A percentile compares a stretch with the other conserved stretches of the same genome.
These are phyloP conservation scores for Crotalus viridis DNA, from an alignment of 2,113 vertebrate species.

Conservation along the genomic window DNA sequence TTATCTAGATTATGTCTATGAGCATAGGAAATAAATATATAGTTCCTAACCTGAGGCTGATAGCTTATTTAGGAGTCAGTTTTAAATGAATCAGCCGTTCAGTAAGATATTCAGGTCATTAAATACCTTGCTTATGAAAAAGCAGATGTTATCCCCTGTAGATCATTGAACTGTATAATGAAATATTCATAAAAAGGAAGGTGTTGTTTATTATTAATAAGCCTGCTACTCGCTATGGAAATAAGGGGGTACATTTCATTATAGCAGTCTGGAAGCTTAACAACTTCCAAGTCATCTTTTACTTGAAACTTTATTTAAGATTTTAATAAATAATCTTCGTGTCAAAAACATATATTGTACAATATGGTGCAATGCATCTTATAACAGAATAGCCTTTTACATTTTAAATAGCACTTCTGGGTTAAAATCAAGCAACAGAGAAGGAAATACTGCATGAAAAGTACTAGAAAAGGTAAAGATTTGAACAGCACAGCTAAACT, in stretches of 20 bases:
- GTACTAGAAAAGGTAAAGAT: neutral
- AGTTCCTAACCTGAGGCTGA: neutral
- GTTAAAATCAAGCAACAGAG: neutral
- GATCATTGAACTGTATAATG: conserved; percentile 20
- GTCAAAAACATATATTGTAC: neutral
- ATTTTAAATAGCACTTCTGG: neutral
- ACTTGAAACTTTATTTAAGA: conserved; percentile 12
- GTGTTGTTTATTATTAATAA: neutral
- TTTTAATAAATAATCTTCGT: conserved; percentile 11
- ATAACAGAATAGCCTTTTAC: neutral
- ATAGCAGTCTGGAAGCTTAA: conserved; percentile 7
- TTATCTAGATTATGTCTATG: neutral
- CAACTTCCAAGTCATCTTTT: conserved; percentile 8
- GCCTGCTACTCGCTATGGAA: conserved; percentile 23
- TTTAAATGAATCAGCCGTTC: conserved; percentile 12
- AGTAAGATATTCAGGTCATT: conserved; percentile 38
- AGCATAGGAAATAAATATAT: neutral
- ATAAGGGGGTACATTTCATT: conserved; percentile 28
- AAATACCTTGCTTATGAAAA: conserved; percentile 36
- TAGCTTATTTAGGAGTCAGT: neutral
- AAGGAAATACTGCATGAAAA: neutral
- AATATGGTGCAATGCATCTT: neutral
- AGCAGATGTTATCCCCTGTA: conserved; percentile 20
- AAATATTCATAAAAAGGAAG: conserved; percentile 25
- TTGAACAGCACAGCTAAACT: neutral